Evolutionary conservation across 2,888 invertebrate species (phyloP), one percentile per base, ranked within the genome.

Genomic region (Drosophila kokeensis): DNA sequence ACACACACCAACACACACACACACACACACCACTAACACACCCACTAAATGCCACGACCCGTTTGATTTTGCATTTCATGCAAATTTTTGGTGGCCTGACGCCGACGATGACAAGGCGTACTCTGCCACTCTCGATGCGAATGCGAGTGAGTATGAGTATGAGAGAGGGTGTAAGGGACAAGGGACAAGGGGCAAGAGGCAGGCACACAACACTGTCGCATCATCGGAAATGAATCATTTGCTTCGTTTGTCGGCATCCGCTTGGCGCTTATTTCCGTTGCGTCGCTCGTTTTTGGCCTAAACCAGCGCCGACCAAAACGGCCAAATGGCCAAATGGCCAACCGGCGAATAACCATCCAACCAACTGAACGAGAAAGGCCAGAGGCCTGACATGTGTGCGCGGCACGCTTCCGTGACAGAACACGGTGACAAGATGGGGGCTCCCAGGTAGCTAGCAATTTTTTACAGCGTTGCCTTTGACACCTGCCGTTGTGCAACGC

Each of bases 141-240:
- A 45, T 45, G 40, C 18, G 38, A 8, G 4, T 38, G 38, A n/a
- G 40, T 40, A 6, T 40, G 45, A 24, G 21, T 21, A 21, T 6
- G 42, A 2, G 45, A 18, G 15, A 8, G 21, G 24, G 45, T 45
- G 21, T 21, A 4, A 0, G 21, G 45, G 15, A 5, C 15, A 36
- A 15, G 36, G 13, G 11, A 1, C 11, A 10, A 7, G 18, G 30
- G 18, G 53, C 27, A n/a, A 34, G 58, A 30, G 54, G 34, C 27
- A 38, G 59, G 38, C 67, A 54, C 64, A 61, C 55, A 69, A 82
- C 87, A 77, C 82, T 91, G 90, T 90, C 90, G 87, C 87, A 90
- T 91, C 92, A 92, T 92, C 92, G 92, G 92, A 92, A 92, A 92
- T 92, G 91, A 92, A 92, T 92, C 92, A 92, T 92, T 92, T 92